Evolutionary conservation across 2,113 vertebrate species (phyloP).

Genomic region (Sclerurus mexicanus): DNA sequence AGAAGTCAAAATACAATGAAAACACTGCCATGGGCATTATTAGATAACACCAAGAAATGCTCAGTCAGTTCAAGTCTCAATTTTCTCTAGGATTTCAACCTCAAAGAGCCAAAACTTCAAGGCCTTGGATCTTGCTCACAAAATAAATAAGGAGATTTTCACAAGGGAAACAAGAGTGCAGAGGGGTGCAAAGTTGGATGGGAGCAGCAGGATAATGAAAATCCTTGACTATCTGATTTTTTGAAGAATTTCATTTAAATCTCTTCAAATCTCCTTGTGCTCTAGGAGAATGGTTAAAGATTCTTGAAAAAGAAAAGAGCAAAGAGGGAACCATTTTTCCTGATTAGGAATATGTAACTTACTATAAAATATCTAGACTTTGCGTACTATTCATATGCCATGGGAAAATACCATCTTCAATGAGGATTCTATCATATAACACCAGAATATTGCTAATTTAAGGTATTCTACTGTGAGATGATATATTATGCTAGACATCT

Average conservation of each 20-base stretch:
- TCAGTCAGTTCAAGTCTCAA: background rate
- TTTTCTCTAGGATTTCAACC: background rate
- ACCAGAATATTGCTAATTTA: background rate
- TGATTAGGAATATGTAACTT: background rate
- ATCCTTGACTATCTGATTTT: background rate
- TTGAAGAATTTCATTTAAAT: background rate
- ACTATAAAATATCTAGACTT: background rate
- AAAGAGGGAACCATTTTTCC: background rate
- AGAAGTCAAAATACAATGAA: background rate
- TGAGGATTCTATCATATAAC: background rate
- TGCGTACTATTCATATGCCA: background rate
- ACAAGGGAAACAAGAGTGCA: background rate
- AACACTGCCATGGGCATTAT: background rate
- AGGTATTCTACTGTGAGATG: background rate
- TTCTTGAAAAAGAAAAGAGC: background rate
- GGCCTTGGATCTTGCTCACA: background rate
- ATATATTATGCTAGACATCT: background rate
- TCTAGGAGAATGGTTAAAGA: background rate
- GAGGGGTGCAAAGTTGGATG: background rate
- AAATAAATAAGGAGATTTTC: constrained; percentile 10
- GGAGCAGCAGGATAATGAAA: background rate
- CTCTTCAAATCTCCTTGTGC: background rate
- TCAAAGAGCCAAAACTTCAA: background rate
- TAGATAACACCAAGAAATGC: background rate
- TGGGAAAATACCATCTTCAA: background rate